Evolutionary conservation across 2,797 vertebrate species (phyloP).

Genomic region (Momotus momota): DNA sequence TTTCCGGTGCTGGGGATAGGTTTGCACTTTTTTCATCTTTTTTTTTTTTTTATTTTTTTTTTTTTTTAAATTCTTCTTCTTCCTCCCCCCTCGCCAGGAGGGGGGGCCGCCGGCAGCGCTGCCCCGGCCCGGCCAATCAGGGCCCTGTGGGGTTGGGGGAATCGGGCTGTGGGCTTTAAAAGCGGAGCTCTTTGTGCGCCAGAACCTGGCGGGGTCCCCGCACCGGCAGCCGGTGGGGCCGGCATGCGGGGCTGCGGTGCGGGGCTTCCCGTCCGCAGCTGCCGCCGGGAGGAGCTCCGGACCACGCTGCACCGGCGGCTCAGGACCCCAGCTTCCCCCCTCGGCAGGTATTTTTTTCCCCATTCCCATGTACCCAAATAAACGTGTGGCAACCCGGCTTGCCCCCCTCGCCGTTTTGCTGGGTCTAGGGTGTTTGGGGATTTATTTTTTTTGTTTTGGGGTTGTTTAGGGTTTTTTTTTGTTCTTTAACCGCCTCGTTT

Average conservation of each 20-base stretch:
- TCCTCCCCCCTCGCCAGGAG: background rate
- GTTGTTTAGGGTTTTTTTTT: background rate
- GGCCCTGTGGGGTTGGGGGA: conserved; percentile 14
- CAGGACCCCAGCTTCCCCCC: background rate
- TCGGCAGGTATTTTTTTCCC: conserved; percentile 21
- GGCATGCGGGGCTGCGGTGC: background rate
- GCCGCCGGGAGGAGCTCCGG: background rate
- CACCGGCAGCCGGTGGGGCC: background rate
- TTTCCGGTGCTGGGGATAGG: background rate
- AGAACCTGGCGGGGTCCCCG: background rate
- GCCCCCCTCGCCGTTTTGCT: background rate
- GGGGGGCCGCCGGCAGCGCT: background rate
- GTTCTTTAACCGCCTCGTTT: background rate
- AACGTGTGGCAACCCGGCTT: background rate
- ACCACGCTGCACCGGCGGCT: background rate
- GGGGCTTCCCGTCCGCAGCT: background rate
- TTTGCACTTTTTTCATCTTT: background rate
- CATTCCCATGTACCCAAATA: background rate
- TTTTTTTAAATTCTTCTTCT: background rate
- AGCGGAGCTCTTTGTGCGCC: conserved; percentile 26
- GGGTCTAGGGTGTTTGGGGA: background rate
- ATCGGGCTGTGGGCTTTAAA: conserved; percentile 19
- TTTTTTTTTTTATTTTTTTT: background rate
- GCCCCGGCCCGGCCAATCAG: conserved; percentile 43
- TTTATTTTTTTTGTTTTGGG: background rate